Evolutionary conservation across 2,888 invertebrate genomes (phyloP).

Genomic region (Antitype chi): DNA sequence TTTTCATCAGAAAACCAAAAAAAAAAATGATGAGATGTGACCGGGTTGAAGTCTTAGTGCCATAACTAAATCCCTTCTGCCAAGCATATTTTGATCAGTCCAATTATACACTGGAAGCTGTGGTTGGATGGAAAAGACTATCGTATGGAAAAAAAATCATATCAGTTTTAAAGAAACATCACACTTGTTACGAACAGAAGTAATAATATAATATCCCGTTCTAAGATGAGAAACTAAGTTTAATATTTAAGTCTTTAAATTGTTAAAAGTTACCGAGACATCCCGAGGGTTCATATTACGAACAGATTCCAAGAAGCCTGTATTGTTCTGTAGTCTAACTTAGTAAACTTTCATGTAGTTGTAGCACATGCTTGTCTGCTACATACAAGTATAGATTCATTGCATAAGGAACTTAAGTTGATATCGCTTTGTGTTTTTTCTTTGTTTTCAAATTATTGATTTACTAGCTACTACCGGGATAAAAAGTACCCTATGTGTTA

Average conservation of each 20-base stretch:
- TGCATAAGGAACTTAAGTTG: neutral
- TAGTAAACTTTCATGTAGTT: slow-evolving; percentile 43
- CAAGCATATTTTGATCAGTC: too few species aligned
- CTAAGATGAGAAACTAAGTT: slow-evolving; percentile 7
- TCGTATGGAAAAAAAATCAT: neutral
- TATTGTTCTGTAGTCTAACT: slow-evolving; percentile 40
- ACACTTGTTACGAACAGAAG: neutral
- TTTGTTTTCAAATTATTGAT: neutral
- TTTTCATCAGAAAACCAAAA: too few species aligned
- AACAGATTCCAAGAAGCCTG: slow-evolving; percentile 44
- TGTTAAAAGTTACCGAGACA: slow-evolving; percentile 48
- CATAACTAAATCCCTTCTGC: too few species aligned
- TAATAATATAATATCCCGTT: neutral
- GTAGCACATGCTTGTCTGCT: neutral
- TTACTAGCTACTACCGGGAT: too few species aligned
- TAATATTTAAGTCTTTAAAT: slow-evolving; percentile 30
- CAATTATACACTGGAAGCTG: too few species aligned
- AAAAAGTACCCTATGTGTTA: too few species aligned
- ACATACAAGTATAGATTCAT: neutral
- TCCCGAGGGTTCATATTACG: slow-evolving; percentile 37
- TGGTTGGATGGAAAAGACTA: too few species aligned
- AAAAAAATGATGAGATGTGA: too few species aligned
- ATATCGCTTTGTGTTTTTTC: neutral
- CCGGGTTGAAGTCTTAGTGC: too few species aligned
- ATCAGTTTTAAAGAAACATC: neutral